A percentile compares a stretch with the other conserved stretches of the same genome.
Conservation (phyloP, 2,113 vertebrate species). For the Aptenodytes patagonicus region DNA sequence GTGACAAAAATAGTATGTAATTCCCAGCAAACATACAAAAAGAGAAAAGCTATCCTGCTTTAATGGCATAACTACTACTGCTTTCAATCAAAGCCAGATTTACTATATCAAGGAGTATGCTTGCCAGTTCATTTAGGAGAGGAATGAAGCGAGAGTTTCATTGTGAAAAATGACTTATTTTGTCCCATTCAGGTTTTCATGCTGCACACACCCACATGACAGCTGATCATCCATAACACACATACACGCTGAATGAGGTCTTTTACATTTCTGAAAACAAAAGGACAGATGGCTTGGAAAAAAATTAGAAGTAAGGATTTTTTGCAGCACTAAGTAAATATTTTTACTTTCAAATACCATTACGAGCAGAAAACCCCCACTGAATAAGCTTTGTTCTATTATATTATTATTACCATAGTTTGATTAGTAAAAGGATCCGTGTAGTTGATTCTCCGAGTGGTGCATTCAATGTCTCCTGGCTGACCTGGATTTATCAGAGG, state of each 20-base stretch:
- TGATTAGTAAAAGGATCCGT: conserved; percentile 84
- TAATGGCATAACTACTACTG: background rate
- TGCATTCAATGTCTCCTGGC: conserved; percentile 79
- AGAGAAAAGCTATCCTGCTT: background rate
- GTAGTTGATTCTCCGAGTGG: conserved; percentile 82
- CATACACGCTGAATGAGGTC: background rate
- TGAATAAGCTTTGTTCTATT: background rate
- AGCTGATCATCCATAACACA: background rate
- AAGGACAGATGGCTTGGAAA: background rate
- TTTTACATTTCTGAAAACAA: background rate
- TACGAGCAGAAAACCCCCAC: background rate
- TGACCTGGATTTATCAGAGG: conserved; percentile 80
- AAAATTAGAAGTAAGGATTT: background rate
- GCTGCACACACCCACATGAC: background rate
- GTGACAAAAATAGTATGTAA: background rate
- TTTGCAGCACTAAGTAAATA: background rate
- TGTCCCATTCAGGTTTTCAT: background rate
- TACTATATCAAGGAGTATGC: background rate
- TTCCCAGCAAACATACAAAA: background rate
- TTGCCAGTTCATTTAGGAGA: background rate
- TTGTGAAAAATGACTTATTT: background rate
- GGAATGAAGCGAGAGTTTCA: background rate
- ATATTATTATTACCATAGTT: conserved; percentile 77
- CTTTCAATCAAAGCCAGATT: background rate
- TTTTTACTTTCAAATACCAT: background rate